Conservation (phyloP, 2,888 invertebrate genomes). For the Meteorus cinctellus region DNA sequence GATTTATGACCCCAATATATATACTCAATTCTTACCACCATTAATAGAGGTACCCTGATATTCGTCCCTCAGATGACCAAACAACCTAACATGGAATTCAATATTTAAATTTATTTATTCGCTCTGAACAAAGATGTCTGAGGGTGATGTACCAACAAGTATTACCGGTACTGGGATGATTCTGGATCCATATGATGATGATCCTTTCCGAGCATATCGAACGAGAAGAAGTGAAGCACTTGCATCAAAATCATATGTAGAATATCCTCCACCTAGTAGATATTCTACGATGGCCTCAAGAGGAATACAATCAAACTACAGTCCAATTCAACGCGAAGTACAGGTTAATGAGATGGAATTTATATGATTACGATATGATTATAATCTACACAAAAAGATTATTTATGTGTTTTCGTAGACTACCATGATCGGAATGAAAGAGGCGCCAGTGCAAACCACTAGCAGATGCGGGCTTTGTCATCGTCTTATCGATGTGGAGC, state of each 20-base stretch:
- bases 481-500: slow-evolving; percentile 49
- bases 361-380: slow-evolving; percentile 6
- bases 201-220: slow-evolving; percentile 46
- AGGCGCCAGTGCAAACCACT: slow-evolving; percentile 59
- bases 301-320: slow-evolving; percentile 56
- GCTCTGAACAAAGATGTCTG: slow-evolving; percentile 35
- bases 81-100: not conserved
- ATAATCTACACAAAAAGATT: slow-evolving; percentile 9
- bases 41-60: not conserved
- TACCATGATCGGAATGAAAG: slow-evolving; percentile 51
- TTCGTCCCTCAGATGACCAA: not conserved
- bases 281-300: slow-evolving; percentile 45
- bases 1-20: too few relatives aligned
- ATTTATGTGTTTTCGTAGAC: slow-evolving; percentile 54
- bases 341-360: slow-evolving; percentile 47
- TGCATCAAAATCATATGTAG: slow-evolving; percentile 56
- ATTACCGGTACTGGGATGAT: slow-evolving; percentile 54
- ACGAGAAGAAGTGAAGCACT: slow-evolving; percentile 49
- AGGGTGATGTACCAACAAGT: slow-evolving; percentile 59
- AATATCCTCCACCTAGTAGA: slow-evolving; percentile 52
- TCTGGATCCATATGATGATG: slow-evolving; percentile 43
- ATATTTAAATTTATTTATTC: not conserved
- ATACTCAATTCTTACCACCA: not conserved
- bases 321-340: slow-evolving; percentile 42
- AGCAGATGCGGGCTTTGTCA: slow-evolving; percentile 60